These are phyloP conservation scores for Setipinna tenuifilis DNA, from an alignment of 2,797 vertebrate genomes.

Conservation along the genomic window DNA sequence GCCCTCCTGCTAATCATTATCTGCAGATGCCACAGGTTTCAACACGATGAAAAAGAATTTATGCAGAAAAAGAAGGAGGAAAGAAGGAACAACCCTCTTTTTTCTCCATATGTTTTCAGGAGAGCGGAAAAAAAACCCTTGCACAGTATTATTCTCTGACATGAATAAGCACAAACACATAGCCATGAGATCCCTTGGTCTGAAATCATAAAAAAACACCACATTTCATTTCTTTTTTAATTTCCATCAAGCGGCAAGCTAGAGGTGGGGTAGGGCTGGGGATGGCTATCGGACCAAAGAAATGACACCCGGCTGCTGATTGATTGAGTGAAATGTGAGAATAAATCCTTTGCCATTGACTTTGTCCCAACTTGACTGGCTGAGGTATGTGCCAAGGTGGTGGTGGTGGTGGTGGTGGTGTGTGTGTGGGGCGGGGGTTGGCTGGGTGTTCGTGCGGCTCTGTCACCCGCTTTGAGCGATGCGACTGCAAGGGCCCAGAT, in stretches of 20 bases:
- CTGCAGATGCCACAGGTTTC: neutral
- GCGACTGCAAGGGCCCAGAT: conserved; percentile 40
- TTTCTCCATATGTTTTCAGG: neutral
- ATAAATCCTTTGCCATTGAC: conserved; percentile 37
- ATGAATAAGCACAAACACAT: neutral
- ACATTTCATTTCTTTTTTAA: conserved; percentile 39
- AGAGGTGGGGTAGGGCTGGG: neutral
- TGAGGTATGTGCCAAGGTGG: neutral
- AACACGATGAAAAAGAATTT: neutral
- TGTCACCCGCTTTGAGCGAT: conserved; percentile 45
- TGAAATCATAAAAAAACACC: conserved; percentile 33
- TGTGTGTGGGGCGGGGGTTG: conserved; percentile 14
- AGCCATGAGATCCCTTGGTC: conserved; percentile 42
- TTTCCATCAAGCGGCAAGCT: conserved; percentile 40
- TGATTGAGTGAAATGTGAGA: conserved; percentile 47
- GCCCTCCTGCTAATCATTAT: neutral
- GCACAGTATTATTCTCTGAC: neutral
- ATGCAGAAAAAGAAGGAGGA: neutral
- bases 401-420: conserved; percentile 22
- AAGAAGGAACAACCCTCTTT: neutral
- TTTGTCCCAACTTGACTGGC: conserved; percentile 30
- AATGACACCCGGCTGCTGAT: conserved; percentile 48
- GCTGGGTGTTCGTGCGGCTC: conserved; percentile 43
- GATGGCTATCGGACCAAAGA: neutral
- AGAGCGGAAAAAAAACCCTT: neutral